Evolutionary conservation across 2,797 vertebrate genomes (phyloP), one percentile per base, ranked within the genome.

Genomic region (Eidolon dupreanum): DNA sequence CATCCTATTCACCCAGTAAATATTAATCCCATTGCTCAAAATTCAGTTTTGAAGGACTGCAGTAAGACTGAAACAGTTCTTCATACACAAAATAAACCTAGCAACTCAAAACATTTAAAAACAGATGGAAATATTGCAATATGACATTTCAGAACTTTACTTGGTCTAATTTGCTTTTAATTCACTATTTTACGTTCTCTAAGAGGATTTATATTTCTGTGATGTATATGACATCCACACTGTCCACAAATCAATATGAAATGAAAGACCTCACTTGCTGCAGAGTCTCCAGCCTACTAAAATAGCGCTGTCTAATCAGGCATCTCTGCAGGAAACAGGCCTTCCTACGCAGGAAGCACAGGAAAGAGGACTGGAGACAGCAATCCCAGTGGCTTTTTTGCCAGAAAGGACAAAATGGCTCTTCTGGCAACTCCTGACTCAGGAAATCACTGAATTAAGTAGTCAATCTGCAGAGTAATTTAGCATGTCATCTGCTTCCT

Each of bases 341-440:
- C 98, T 99, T 99, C 99, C 99, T 99, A 99, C 98, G 98, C 99
- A 99, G 99, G 99, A 99, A 99, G 97, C 98, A 7, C 98, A 98
- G 98, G 98, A 99, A 98, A 98, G 98, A 98, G 98, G 97, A 97
- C 98, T 99, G 99, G 99, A 99, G 99, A 99, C 99, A 99, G 99
- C 97, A 97, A 74, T 99, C 98, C 99, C 98, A 98, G 98, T 70
- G 95, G 98, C 97, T 97, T 91, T 98, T 98, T 98, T 99, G 98
- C 99, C 99, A 99, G 98, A 98, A 98, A 98, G 98, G 98, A 98
- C 98, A 98, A 98, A 98, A 99, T 98, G 98, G 98, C 97, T 98
- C 95, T 98, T 90, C 97, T 98, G 98, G 98, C 98, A 98, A 96
- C 97, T 97, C 95, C 97, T 96, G 97, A 97, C 94, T 98, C 98